phyloP scores from a whole-genome alignment of 2,113 vertebrate genomes.

The Galbula dea region DNA sequence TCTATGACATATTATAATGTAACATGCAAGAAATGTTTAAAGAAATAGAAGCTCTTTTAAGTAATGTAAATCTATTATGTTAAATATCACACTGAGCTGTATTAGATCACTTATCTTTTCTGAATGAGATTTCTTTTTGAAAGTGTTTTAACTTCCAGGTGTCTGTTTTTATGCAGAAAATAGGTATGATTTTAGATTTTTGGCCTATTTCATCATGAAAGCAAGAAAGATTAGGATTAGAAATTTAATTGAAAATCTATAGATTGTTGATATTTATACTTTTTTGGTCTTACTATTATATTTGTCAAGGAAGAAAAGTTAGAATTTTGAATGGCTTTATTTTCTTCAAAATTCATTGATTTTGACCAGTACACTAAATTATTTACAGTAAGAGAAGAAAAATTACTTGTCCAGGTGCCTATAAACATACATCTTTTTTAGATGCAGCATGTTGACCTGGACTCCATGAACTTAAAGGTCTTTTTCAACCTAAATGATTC shows the following conservation, averaged over 20 bases:
- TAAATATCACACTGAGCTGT: neutral
- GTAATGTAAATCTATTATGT: neutral
- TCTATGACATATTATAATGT: neutral
- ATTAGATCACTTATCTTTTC: neutral
- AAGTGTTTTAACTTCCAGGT: neutral
- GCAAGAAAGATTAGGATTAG: neutral
- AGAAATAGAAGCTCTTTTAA: neutral
- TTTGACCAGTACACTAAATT: neutral
- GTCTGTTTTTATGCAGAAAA: neutral
- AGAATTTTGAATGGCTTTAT: rapidly evolving
- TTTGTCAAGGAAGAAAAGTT: neutral
- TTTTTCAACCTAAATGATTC: too few species aligned
- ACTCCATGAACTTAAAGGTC: too few species aligned
- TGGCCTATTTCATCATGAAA: neutral
- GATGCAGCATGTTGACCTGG: neutral
- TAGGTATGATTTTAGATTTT: neutral
- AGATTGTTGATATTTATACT: neutral
- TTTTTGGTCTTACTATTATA: neutral
- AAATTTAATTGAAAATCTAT: neutral
- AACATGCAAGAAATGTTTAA: neutral
- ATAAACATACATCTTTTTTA: neutral
- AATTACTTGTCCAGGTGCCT: neutral
- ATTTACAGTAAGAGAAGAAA: neutral
- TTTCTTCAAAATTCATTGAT: neutral
- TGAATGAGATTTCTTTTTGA: neutral